Conservation (phyloP, 53 echinoderm and acorn worm species). For the Astropecten irregularis region DNA sequence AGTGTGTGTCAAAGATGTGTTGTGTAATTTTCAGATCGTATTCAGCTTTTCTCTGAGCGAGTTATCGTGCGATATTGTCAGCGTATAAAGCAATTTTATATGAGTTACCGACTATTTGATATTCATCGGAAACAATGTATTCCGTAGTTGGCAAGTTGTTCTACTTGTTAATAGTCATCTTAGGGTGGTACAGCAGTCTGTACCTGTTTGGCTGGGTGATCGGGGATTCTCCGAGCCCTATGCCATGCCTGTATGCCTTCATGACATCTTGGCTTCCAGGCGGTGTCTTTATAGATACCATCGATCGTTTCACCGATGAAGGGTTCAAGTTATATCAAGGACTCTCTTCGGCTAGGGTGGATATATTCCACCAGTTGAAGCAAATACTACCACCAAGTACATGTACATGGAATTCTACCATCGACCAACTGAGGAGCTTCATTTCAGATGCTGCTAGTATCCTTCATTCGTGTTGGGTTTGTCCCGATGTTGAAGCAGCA, state of each 20-base stretch:
- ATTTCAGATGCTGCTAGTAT: background rate
- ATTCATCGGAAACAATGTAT: background rate
- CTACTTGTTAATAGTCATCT: background rate
- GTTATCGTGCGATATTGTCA: background rate
- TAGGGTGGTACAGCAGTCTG: background rate
- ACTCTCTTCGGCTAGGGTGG: conserved; percentile 2
- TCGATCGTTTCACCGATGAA: background rate
- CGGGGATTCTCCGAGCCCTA: background rate
- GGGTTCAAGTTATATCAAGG: background rate
- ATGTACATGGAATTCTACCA: background rate
- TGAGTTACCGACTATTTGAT: background rate
- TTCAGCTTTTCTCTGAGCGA: background rate
- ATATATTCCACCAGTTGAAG: background rate
- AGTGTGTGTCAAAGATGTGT: too few species aligned
- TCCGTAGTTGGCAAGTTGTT: conserved; percentile 6
- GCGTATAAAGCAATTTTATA: background rate
- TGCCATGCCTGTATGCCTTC: background rate
- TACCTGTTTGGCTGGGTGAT: background rate
- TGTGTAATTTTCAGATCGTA: background rate
- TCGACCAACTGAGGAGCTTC: background rate
- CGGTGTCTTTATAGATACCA: background rate
- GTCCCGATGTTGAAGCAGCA: background rate
- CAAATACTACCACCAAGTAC: background rate
- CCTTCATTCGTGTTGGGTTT: background rate
- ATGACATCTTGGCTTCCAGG: conserved; percentile 4